Evolutionary conservation across 2,113 vertebrate genomes (phyloP), one percentile per base, ranked within the genome.

Genomic region (Nothobranchius kuhntae): DNA sequence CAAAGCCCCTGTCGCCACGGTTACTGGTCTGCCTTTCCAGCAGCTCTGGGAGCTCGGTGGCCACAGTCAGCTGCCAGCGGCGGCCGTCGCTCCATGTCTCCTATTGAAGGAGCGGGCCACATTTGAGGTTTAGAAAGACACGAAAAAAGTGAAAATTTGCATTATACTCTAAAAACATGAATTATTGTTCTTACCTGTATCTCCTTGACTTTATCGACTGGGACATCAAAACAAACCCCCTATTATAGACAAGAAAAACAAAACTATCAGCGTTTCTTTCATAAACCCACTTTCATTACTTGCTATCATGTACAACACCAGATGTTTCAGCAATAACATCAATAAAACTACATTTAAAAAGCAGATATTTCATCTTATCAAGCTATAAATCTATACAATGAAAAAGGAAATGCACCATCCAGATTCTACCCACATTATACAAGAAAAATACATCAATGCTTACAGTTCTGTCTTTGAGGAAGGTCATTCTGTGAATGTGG

Each of bases 161-260:
- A 17, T 42, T n/a, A 68, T 13, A 70, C 47, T 4, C 10, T 57
- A 10, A 71, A 61, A 62, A 75, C 44, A 71, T 26, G 0, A 10
- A 13, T 26, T 63, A 46, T 36, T 51, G 30, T 53, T 44, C 91
- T 76, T 87, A 99, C 98, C 95, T 96, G 92, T 65, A 96, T 87
- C 71, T 92, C 89, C 81, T 94, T 94, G 73, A 95, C 91, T 76
- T 95, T 94, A 15, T 78, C 91, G 70, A 64, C 87, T 38, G 94
- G 93, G 38, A 98, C 87, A 84, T 99, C 98, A 83, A 99, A 99
- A 88, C 96, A 99, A 69, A 96, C 97, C 0, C 97, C 97, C 97
- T 99, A 80, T 79, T 53, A 66, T 17, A 78, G 78, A 89, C 17
- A 78, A 9, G 71, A 24, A 67, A 2, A 9, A 53, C 71, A 44